Conservation (phyloP, 2,888 invertebrate genomes). For the Romanomermis culicivorax region DNA sequence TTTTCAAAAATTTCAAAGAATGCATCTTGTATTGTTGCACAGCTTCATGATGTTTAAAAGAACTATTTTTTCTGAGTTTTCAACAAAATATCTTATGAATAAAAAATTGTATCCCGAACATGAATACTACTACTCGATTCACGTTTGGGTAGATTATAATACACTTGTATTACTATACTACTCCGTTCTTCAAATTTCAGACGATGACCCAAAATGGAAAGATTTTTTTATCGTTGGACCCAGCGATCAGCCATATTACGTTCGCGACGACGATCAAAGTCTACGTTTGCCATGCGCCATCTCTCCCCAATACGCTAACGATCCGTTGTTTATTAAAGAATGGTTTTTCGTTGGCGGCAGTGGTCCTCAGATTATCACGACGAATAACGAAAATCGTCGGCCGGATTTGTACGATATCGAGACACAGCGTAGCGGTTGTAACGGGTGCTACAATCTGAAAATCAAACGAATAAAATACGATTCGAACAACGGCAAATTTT, state of each 20-base stretch:
- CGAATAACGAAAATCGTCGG: neutral
- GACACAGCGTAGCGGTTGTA: constrained; percentile 13
- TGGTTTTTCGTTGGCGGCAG: neutral
- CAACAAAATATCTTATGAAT: no score
- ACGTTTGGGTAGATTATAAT: no score
- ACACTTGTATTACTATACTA: no score
- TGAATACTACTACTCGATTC: no score
- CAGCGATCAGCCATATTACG: constrained; percentile 19
- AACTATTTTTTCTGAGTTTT: no score
- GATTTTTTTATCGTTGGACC: no score
- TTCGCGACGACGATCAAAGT: constrained; percentile 17
- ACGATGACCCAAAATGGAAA: no score
- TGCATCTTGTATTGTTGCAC: no score
- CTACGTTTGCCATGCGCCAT: constrained; percentile 19
- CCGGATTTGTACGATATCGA: constrained; percentile 12
- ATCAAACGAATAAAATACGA: constrained; percentile 72
- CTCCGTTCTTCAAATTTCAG: no score
- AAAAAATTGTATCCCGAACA: no score
- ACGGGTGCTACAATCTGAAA: constrained; percentile 62
- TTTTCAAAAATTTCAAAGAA: no score
- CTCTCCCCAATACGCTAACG: constrained; percentile 2
- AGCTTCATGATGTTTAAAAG: no score
- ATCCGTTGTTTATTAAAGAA: constrained; percentile 4
- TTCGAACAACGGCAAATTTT: constrained; percentile 50
- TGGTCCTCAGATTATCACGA: constrained; percentile 1